Evolutionary conservation across 2,113 vertebrate genomes (phyloP).

Genomic region (Mugil cephalus): DNA sequence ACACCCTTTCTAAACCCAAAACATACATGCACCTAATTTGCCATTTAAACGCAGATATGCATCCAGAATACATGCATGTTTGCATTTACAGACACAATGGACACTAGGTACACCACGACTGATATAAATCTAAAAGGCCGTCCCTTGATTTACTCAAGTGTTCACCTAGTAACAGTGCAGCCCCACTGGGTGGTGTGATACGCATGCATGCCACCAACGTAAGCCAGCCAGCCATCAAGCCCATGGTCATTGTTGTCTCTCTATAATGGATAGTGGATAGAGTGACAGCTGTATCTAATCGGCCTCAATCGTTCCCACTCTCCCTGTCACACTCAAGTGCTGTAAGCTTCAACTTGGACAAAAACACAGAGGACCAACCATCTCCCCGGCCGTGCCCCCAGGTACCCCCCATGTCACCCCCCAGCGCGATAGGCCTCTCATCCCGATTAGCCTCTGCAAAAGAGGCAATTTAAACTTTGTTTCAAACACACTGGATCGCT

Average conservation of each 20-base stretch:
- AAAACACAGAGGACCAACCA: constrained; percentile 71
- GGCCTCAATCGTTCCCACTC: constrained; percentile 73
- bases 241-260: constrained; percentile 66
- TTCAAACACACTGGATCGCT: constrained; percentile 58
- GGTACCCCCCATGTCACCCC: constrained; percentile 70
- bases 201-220: constrained; percentile 65
- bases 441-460: constrained; percentile 63
- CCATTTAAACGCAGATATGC: constrained; percentile 18
- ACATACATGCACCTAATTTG: constrained; percentile 28
- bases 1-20: neutral
- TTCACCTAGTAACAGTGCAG: constrained; percentile 24
- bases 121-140: constrained; percentile 9
- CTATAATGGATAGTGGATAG: constrained; percentile 64
- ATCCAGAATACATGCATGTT: constrained; percentile 16
- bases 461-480: constrained; percentile 59
- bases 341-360: constrained; percentile 79
- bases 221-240: constrained; percentile 61
- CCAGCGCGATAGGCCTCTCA: constrained; percentile 60
- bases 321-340: constrained; percentile 79
- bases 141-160: constrained; percentile 19
- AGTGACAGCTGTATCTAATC: constrained; percentile 87
- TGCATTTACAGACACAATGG: constrained; percentile 9
- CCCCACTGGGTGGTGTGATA: constrained; percentile 25
- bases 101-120: constrained; percentile 17
- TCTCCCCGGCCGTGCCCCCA: constrained; percentile 62